Evolutionary conservation across 2,888 invertebrate species (phyloP), one percentile per base, ranked within the genome.

Genomic region (Amiota mariae): DNA sequence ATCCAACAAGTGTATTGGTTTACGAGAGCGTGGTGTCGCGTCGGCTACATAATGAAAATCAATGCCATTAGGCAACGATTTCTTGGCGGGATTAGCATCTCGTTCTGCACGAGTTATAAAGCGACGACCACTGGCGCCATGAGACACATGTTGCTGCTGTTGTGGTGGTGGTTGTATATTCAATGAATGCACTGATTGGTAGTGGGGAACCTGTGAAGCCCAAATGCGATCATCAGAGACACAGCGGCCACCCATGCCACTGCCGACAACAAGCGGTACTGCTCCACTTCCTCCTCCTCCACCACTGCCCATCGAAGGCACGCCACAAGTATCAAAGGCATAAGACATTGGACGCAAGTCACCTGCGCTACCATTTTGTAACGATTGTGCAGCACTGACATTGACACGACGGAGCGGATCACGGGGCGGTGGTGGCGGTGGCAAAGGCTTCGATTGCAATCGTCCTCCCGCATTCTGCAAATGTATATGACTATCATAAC

Each of bases 391-490:
- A 36, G 36, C 36, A 1, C 80, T 90, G n/a, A 91, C 88, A 73
- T 91, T 90, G n/a, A 92, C 90, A 72, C 90, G 85, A 75, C 93
- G 91, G 82, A 92, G 91, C 78, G 94, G 95, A 89, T 94, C 95
- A 80, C 94, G 91, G n/a, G 95, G 95, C 0, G 96, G 95, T 47
- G 95, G 95, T 4, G 94, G 93, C 0, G 96, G 95, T 8, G 95
- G 95, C 54, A 92, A 84, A 66, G 91, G 91, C 70, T 88, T 88
- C 9, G 82, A 82, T 76, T 82, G 82, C 79, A 81, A 70, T 8
- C 82, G 72, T 0, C 84, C 82, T 73, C 80, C 82, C 1, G 76
- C 72, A 71, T 89, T 89, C 75, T 88, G 89, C 72, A 89, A 66
- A 64, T 90, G 88, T 13, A 90, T 89, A 67, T 90, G 89, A 72